Conservation (phyloP, 2,888 invertebrate genomes). For the Eupithecia tripunctaria region DNA sequence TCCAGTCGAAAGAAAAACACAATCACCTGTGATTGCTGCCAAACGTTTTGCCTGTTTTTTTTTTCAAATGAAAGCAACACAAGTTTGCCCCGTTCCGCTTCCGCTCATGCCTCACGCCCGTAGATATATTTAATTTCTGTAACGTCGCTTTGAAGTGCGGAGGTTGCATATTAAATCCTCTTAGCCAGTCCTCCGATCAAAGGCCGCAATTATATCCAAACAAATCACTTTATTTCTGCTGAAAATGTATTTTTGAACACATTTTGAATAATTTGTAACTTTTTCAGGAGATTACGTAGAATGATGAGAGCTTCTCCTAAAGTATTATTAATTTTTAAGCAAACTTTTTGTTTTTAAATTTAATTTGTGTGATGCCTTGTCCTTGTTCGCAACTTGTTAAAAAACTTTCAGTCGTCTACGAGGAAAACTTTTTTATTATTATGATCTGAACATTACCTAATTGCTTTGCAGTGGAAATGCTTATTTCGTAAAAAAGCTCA, state of each 20-base stretch:
- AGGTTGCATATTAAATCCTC: slow-evolving; percentile 75
- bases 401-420: background rate
- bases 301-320: slow-evolving; percentile 11
- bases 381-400: background rate
- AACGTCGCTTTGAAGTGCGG: slow-evolving; percentile 66
- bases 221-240: slow-evolving; percentile 50
- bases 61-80: background rate
- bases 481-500: too few species aligned
- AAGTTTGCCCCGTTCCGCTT: slow-evolving; percentile 28
- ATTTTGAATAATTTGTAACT: slow-evolving; percentile 24
- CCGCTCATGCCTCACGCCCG: slow-evolving; percentile 41
- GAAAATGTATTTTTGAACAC: slow-evolving; percentile 47
- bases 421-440: background rate
- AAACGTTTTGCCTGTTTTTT: background rate
- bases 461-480: too few species aligned
- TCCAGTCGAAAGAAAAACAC: too few species aligned
- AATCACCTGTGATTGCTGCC: background rate
- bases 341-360: background rate
- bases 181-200: slow-evolving; percentile 63
- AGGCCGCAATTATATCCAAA: slow-evolving; percentile 67
- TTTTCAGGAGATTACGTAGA: slow-evolving; percentile 30
- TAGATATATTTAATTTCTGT: slow-evolving; percentile 66
- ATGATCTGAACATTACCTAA: too few species aligned
- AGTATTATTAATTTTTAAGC: background rate
- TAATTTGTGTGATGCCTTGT: background rate